Evolutionary conservation across 2,888 invertebrate species (phyloP), one percentile per base, ranked within the genome.

Genomic region (Lamellibrachia satsuma): DNA sequence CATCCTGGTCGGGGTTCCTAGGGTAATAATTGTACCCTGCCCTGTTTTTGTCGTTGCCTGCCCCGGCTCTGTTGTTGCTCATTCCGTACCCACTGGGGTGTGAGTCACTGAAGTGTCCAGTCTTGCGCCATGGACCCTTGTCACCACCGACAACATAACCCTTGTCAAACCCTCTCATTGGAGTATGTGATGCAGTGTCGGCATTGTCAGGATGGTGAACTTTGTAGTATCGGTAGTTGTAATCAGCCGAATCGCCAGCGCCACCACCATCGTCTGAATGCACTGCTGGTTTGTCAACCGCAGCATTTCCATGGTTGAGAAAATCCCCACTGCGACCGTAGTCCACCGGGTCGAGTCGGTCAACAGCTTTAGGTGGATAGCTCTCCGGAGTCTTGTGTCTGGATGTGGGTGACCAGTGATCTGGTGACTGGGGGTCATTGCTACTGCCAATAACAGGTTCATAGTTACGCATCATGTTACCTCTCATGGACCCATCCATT

Each of bases 1-100:
- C 75, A 15, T 75, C 75, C 75, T 75, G 75, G 75, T 75, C 75
- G 75, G 75, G 75, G 75, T 75, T 75, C 75, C 75, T 75, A n/a
- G 75, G 75, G 75, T 75, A 75, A 60, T 60, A 60, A 75, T 39
- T 39, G 39, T 75, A 75, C 1, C 75, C 75, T 75, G 75, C 75
- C 75, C 22, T 75, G 75, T 75, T 75, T n/a, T 4, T 75, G 75
- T 75, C 75, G 22, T 22, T 75, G 3, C 22, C 75, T n/a, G n/a
- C n/a, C 22, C 22, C 75, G 15, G 75, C 22, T 75, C 75, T n/a
- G n/a, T 39, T 39, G 39, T 39, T 1, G 39, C 39, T 39, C 39
- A 39, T 39, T 39, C 39, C 39, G 39, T 39, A 39, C 39, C 75
- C 22, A 4, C 15, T n/a, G 15, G 75, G 75, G 6, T 22, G 75